Percentiles rank a stretch among this genome's conserved stretches.
Conservation (phyloP, 2,113 vertebrate species). For the Pelobates fuscus region DNA sequence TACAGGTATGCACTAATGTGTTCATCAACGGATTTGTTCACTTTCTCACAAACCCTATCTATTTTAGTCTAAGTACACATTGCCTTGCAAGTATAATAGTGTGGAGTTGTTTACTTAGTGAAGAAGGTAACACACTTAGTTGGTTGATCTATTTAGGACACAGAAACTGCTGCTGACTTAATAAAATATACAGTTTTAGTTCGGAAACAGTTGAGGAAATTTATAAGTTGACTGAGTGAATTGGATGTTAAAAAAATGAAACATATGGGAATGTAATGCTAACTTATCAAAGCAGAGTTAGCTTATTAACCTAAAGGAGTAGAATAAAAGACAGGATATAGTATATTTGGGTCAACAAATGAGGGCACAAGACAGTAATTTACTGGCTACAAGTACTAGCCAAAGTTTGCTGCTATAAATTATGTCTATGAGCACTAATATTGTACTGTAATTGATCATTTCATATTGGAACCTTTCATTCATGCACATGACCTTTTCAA, state of each 20-base stretch:
- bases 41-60: too few species aligned
- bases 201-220: neutral
- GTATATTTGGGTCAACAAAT: conserved; percentile 3
- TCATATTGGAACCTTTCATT: conserved; percentile 8
- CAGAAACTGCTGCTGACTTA: too few species aligned
- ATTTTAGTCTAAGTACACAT: too few species aligned
- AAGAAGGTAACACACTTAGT: too few species aligned
- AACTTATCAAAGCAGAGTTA: too few species aligned
- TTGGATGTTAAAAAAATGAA: neutral
- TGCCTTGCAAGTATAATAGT: too few species aligned
- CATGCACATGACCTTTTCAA: neutral
- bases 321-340: neutral
- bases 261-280: neutral
- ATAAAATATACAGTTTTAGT: too few species aligned
- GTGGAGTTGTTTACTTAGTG: too few species aligned
- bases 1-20: too few species aligned
- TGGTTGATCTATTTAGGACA: too few species aligned
- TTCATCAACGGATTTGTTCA: too few species aligned
- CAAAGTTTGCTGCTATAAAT: neutral
- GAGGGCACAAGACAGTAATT: neutral
- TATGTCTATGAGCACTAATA: neutral
- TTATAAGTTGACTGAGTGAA: neutral
- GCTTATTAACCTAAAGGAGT: too few species aligned
- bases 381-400: neutral
- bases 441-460: neutral